Conservation (phyloP, 2,888 invertebrate species). For the Norana najaformis region DNA sequence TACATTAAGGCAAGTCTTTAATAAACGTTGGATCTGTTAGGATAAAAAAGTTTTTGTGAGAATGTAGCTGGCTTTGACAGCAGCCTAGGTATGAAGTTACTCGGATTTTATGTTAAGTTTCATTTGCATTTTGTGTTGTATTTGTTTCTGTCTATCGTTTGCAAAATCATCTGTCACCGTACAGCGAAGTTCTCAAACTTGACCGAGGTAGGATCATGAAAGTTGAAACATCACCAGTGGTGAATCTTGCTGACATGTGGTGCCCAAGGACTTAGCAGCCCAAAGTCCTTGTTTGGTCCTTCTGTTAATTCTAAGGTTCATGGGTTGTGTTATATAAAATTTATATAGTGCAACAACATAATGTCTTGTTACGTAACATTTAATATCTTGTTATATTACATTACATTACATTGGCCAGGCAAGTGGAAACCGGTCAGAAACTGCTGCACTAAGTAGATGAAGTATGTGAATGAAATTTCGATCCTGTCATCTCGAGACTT, state of each 20-base stretch:
- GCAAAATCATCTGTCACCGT: neutral
- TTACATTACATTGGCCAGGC: neutral
- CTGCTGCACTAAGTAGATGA: neutral
- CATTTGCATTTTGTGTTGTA: neutral
- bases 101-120: neutral
- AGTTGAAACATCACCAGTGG: neutral
- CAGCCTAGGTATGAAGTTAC: neutral
- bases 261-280: constrained; percentile 10
- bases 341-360: no score
- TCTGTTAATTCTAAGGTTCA: neutral
- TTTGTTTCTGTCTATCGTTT: neutral
- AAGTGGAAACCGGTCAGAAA: neutral
- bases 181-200: neutral
- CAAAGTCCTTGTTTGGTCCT: neutral
- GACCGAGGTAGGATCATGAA: neutral
- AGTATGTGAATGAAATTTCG: neutral
- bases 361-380: neutral
- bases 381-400: no score
- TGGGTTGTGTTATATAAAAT: neutral
- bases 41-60: neutral
- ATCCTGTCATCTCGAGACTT: neutral
- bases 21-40: neutral
- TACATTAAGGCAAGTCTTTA: neutral
- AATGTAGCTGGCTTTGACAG: neutral
- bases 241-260: neutral